phyloP scores from a whole-genome alignment of 2,113 vertebrate species.

The Petrocephalus zakoni region DNA sequence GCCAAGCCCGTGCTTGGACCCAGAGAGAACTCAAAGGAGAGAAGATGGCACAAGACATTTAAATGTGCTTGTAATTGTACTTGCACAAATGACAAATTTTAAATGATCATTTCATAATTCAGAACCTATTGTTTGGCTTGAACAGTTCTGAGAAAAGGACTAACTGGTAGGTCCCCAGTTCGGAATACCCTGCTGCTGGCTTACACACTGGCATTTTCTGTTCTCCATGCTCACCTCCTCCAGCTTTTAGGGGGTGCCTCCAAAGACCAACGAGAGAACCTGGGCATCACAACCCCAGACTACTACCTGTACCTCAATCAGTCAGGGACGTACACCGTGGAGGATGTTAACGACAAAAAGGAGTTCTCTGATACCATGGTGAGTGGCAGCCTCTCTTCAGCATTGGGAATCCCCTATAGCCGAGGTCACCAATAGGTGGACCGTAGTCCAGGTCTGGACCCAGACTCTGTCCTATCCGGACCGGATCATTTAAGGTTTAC shows the following conservation, averaged over 20 bases:
- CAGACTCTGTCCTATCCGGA: neutral
- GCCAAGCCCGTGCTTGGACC: neutral
- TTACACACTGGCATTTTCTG: neutral
- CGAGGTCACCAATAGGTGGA: neutral
- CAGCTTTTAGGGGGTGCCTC: slow-evolving; percentile 62
- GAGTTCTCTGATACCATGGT: slow-evolving; percentile 72
- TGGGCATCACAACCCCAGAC: slow-evolving; percentile 67
- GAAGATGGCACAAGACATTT: neutral
- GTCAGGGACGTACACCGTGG: slow-evolving; percentile 67
- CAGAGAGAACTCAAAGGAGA: neutral
- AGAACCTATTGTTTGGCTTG: neutral
- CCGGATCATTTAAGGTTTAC: too few relatives aligned
- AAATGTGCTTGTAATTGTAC: neutral
- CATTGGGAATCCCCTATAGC: neutral
- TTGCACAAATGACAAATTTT: neutral
- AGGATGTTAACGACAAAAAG: slow-evolving; percentile 66
- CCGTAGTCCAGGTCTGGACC: neutral
- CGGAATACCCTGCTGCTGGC: neutral
- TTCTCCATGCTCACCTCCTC: neutral
- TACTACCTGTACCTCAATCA: slow-evolving; percentile 77
- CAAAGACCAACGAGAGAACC: slow-evolving; percentile 62
- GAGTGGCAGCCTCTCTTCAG: neutral
- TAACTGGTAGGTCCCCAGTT: neutral
- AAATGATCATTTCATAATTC: neutral
- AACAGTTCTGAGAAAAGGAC: neutral